These are phyloP conservation scores for Rhizomys pruinosus DNA, from an alignment of 2,113 vertebrate genomes.

Conservation along the genomic window DNA sequence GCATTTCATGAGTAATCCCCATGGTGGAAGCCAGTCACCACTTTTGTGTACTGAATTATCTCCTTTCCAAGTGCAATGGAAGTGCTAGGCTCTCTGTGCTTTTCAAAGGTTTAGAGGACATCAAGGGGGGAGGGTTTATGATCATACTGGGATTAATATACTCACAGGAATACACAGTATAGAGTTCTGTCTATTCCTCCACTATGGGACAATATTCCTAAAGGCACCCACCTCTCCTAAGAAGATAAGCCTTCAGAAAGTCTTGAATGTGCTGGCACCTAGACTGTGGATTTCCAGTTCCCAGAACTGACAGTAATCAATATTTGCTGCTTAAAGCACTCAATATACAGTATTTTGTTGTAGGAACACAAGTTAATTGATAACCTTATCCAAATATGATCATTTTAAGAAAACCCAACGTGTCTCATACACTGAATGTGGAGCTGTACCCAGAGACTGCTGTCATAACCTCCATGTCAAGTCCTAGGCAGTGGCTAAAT, in stretches of 20 bases:
- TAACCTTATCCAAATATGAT: neutral
- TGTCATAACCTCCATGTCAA: neutral
- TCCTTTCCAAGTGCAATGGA: neutral
- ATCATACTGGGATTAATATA: neutral
- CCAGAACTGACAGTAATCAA: neutral
- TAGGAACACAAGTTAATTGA: neutral
- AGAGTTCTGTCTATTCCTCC: neutral
- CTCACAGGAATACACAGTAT: neutral
- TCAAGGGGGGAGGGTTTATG: neutral
- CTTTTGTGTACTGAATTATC: neutral
- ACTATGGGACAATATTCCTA: neutral
- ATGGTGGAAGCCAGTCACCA: neutral
- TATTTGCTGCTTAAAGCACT: neutral
- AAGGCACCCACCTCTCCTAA: neutral
- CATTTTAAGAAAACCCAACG: neutral
- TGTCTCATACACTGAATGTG: neutral
- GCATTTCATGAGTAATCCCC: neutral
- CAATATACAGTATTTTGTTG: neutral
- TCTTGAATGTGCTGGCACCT: neutral
- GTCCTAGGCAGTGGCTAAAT: neutral
- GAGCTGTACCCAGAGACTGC: neutral
- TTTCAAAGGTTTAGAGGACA: neutral
- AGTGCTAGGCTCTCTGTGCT: neutral
- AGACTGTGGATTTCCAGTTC: too few relatives aligned
- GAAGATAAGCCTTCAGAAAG: neutral